Conservation (phyloP, 2,113 vertebrate species). For the Zootoca vivipara region DNA sequence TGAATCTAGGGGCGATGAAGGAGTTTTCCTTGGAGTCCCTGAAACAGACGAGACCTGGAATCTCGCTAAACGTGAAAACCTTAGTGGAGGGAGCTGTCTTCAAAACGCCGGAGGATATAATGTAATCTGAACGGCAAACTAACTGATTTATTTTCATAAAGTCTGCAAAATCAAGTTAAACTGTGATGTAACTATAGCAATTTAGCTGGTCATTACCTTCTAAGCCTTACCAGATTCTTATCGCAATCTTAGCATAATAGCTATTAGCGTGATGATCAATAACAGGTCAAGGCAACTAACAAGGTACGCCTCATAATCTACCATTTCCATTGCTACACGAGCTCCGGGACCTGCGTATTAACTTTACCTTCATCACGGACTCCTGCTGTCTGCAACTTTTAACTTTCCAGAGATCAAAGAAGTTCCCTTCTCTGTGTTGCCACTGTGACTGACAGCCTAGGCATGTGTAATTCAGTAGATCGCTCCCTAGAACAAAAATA, state of each 20-base stretch:
- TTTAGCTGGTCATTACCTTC: slow-evolving; percentile 39
- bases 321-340: slow-evolving; percentile 21
- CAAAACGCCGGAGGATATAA: slow-evolving; percentile 28
- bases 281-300: slow-evolving; percentile 26
- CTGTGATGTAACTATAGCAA: slow-evolving; percentile 30
- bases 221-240: slow-evolving; percentile 42
- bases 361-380: slow-evolving; percentile 54
- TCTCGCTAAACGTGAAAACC: neutral
- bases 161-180: slow-evolving; percentile 48
- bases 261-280: slow-evolving; percentile 48
- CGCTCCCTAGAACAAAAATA: slow-evolving; percentile 69
- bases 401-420: slow-evolving; percentile 74
- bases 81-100: neutral
- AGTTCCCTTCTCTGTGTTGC: slow-evolving; percentile 63
- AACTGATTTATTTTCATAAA: slow-evolving; percentile 54
- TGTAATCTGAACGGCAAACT: slow-evolving; percentile 28
- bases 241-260: slow-evolving; percentile 24
- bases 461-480: slow-evolving; percentile 63
- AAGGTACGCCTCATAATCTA: slow-evolving; percentile 12
- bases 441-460: slow-evolving; percentile 73
- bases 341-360: slow-evolving; percentile 42
- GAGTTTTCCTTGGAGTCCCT: neutral
- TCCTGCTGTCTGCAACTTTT: slow-evolving; percentile 55
- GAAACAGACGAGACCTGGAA: neutral
- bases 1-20: neutral